These are phyloP conservation scores for Plagodis pulveraria DNA, from an alignment of 2,888 invertebrate species.

Conservation along the genomic window DNA sequence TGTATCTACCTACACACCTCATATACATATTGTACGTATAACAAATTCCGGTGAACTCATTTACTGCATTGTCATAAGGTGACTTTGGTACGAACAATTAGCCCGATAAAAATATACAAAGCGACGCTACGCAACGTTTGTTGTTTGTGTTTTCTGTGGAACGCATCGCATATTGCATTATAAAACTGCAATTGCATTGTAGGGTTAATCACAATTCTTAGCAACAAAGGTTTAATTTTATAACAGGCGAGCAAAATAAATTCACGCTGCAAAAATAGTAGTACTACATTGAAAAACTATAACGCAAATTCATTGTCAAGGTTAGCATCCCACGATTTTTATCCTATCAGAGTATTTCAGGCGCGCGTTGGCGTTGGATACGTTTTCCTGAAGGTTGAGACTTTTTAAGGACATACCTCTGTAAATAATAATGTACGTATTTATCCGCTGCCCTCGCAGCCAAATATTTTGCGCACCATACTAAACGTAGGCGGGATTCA, in stretches of 20 bases:
- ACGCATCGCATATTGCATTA: slow-evolving; percentile 56
- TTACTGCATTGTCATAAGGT: slow-evolving; percentile 35
- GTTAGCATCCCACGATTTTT: slow-evolving; percentile 35
- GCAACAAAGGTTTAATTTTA: slow-evolving; percentile 65
- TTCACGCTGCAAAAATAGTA: neutral
- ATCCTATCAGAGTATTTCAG: slow-evolving; percentile 40
- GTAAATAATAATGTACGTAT: slow-evolving; percentile 31
- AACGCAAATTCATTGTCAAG: slow-evolving; percentile 37
- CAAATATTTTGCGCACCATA: slow-evolving; percentile 55
- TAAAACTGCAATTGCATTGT: neutral
- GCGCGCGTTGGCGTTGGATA: slow-evolving; percentile 43
- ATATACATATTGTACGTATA: slow-evolving; percentile 37
- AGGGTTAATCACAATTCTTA: slow-evolving; percentile 75
- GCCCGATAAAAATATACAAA: slow-evolving; percentile 35
- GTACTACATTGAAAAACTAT: too few relatives aligned
- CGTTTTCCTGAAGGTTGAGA: slow-evolving; percentile 47
- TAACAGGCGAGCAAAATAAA: neutral
- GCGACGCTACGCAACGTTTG: slow-evolving; percentile 23
- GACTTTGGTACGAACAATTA: slow-evolving; percentile 40
- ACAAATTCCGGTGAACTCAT: slow-evolving; percentile 39
- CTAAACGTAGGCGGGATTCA: slow-evolving; percentile 53
- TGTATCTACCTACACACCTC: slow-evolving; percentile 41
- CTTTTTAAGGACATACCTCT: slow-evolving; percentile 51
- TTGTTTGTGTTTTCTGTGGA: slow-evolving; percentile 59
- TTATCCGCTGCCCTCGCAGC: slow-evolving; percentile 54